Evolutionary conservation across 2,888 invertebrate genomes (phyloP), one percentile per base, ranked within the genome.

Genomic region (Galeruca laticollis): DNA sequence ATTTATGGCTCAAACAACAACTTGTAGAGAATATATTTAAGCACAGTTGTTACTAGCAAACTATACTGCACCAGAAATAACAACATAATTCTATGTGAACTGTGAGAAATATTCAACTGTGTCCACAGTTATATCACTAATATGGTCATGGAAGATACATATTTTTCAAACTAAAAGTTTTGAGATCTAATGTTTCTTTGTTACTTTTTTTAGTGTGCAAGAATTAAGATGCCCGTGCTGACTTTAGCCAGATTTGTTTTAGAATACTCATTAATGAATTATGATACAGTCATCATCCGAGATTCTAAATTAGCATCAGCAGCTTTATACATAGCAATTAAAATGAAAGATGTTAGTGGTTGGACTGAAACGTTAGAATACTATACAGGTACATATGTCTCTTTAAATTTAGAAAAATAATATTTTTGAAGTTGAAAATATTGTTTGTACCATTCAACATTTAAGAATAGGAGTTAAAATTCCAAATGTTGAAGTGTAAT

Each of bases 231-330:
- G 96, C 93, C 94, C 62, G 93, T 94, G 21, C 87, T 99, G 77
- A 99, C 99, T 0, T 87, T 99, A 80, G 97, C 98, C 33, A 91
- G 99, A 73, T 99, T 92, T 87, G 94, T 99, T 81, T 89, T 99
- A 81, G 99, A 99, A 86, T 91, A 92, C 82, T 94, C 97, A 1
- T 87, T 99, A 73, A 93, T 98, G 92, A 97, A 98, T 83, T 98
- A 98, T 85, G 87, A 89, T 11, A 92, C 95, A 67, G 90, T 95
- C 74, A 86, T 88, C 40, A 87, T 90, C 71, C 91, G 93, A 9
- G 99, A 99, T 85, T 97, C 97, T 65, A 91, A 94, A 87, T 88
- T 98, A 87, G 99, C 98, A 21, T 93, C 95, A 51, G 95, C 97
- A 51, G 90, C 94, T 35, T 88, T 99, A 13, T 92, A 93, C 80